Evolutionary conservation across 2,113 vertebrate genomes (phyloP).

Genomic region (Hemibagrus wyckioides): DNA sequence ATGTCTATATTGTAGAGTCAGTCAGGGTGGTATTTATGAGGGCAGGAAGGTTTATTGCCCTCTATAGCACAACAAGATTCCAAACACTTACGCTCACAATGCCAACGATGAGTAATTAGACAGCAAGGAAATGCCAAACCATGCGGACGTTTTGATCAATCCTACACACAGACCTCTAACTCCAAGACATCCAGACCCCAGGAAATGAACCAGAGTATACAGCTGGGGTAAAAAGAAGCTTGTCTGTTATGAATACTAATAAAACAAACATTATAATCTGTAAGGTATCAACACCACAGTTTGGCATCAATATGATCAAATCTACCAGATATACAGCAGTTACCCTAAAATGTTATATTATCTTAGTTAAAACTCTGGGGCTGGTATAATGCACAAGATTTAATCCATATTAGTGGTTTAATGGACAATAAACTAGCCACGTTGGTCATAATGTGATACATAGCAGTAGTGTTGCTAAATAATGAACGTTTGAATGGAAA

Average conservation of each 20-base stretch:
- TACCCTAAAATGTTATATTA: neutral
- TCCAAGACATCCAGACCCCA: neutral
- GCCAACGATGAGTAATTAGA: neutral
- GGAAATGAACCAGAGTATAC: neutral
- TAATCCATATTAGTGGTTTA: neutral
- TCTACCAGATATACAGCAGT: neutral
- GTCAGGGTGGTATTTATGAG: slow-evolving; percentile 27
- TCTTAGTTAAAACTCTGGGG: neutral
- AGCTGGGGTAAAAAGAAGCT: neutral
- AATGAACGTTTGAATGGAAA: no score
- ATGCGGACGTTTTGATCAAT: neutral
- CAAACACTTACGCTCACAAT: neutral
- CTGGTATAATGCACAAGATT: neutral
- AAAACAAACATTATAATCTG: neutral
- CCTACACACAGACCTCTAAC: neutral
- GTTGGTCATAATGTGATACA: neutral
- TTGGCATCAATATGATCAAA: neutral
- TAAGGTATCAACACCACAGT: neutral
- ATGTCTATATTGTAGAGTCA: slow-evolving; percentile 25
- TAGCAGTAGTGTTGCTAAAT: neutral
- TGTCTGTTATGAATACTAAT: neutral
- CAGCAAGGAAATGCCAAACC: neutral
- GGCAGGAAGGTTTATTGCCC: neutral
- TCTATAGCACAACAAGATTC: neutral
- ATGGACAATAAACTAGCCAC: no score